Base-by-base conservation (phyloP, 2,797 vertebrate genomes). In the Micrastur ruficollis region DNA sequence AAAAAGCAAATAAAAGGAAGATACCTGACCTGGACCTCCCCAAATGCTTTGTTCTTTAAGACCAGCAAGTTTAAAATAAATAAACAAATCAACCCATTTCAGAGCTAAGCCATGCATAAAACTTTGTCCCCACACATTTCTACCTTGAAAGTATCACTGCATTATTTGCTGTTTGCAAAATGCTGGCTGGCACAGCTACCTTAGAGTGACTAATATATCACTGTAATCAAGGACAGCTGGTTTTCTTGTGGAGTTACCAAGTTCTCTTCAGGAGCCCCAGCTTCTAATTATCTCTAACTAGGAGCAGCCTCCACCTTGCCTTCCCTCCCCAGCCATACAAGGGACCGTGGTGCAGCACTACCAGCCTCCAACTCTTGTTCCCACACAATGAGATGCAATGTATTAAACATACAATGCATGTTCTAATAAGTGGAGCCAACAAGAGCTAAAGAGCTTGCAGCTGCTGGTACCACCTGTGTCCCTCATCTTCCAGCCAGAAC, bases 401-500 rank as follows among this genome's bases (percentile, higher is more conserved):
- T 89, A 95, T 96, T 96, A 95, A 95, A 95, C 84, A 94, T 75
- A 91, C 91, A 97, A 49, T 73, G 61, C 72, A 63, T 97, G 95
- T 92, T 96, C 75, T 90, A 89, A 72, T 90, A 93, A 95, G 72
- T 70, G 92, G 53, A 96, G 95, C 94, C 93, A 97, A 93, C 14
- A 1, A 94, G 76, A 97, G 78, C 80, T 93, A 89, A 97, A 97
- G 93, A 97, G 95, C 96, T 96, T 97, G 96, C 96, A 97, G 96
- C 95, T 97, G 96, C 94, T 94, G 90, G 85, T 97, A 95, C 96
- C 96, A 97, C 97, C 97, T 97, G 96, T 97, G 97, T 96, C 96
- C 93, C 90, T 94, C 93, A 14, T 49, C 86, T 97, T 97, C 89
- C 94, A 97, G 96, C 96, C 95, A 97, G 94, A 97, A 95, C 93